Percentiles rank a stretch among this genome's conserved stretches.
These are phyloP conservation scores for Saimiri boliviensis DNA, from an alignment of 2,113 vertebrate genomes.

Conservation along the genomic window DNA sequence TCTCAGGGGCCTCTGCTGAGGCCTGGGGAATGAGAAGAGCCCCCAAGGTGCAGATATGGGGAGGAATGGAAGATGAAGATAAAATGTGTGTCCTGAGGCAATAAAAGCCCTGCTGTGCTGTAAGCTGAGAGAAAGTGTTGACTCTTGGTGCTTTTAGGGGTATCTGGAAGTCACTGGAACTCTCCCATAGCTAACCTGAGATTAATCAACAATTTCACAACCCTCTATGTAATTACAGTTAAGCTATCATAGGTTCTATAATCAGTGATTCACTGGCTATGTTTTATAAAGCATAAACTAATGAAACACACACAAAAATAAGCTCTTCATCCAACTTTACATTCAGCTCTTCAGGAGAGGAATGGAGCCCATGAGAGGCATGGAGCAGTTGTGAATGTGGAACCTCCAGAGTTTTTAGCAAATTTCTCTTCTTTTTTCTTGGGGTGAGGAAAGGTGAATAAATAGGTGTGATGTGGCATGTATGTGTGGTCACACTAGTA, in stretches of 20 bases:
- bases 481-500: accelerated
- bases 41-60: not conserved
- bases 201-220: not conserved
- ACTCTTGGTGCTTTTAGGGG: too few relatives aligned
- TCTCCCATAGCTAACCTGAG: not conserved
- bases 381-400: accelerated
- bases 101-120: not conserved
- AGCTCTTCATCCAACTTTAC: not conserved
- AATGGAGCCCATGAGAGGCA: accelerated
- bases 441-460: not conserved
- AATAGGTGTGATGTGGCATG: too few relatives aligned
- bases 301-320: not conserved
- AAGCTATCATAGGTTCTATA: accelerated
- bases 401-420: accelerated
- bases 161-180: too few relatives aligned
- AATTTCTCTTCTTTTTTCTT: not conserved
- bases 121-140: not conserved
- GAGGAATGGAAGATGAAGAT: not conserved
- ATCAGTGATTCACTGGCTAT: not conserved
- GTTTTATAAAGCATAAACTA: not conserved
- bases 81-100: not conserved
- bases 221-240: not conserved
- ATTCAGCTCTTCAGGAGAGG: too few relatives aligned
- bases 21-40: not conserved
- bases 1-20: not conserved